A percentile compares a stretch with the other conserved stretches of the same genome.
Conservation (phyloP, 2,797 vertebrate species). For the Myripristis murdjan region DNA sequence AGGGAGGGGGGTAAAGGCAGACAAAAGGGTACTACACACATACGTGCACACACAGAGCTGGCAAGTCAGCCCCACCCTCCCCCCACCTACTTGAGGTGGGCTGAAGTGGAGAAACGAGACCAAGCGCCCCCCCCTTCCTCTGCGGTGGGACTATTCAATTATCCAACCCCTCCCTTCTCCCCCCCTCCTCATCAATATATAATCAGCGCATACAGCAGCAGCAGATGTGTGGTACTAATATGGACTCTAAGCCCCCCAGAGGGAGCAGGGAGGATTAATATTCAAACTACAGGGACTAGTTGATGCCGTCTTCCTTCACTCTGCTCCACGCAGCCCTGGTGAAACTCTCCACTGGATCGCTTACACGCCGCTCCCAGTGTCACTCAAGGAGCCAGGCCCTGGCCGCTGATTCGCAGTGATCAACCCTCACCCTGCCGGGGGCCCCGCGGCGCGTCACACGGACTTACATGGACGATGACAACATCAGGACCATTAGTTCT, state of each 20-base stretch:
- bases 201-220: constrained; percentile 69
- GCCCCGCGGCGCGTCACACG: constrained; percentile 27
- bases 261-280: constrained; percentile 73
- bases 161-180: constrained; percentile 32
- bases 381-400: constrained; percentile 42
- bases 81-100: constrained; percentile 67
- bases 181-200: constrained; percentile 76
- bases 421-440: constrained; percentile 41
- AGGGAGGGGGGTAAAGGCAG: constrained; percentile 38
- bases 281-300: constrained; percentile 64
- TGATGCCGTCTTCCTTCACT: constrained; percentile 49
- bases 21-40: constrained; percentile 62
- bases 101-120: constrained; percentile 73
- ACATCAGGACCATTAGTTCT: constrained; percentile 68
- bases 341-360: constrained; percentile 54
- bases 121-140: constrained; percentile 38
- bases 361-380: constrained; percentile 31
- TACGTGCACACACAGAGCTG: constrained; percentile 20
- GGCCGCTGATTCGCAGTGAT: constrained; percentile 35
- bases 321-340: constrained; percentile 1
- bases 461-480: constrained; percentile 51
- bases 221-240: constrained; percentile 77
- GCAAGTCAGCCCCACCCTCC: constrained; percentile 36
- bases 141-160: constrained; percentile 72
- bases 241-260: constrained; percentile 64